Evolutionary conservation across 2,113 vertebrate species (phyloP), one percentile per base, ranked within the genome.

Genomic region (Ptychochromis oligacanthus): DNA sequence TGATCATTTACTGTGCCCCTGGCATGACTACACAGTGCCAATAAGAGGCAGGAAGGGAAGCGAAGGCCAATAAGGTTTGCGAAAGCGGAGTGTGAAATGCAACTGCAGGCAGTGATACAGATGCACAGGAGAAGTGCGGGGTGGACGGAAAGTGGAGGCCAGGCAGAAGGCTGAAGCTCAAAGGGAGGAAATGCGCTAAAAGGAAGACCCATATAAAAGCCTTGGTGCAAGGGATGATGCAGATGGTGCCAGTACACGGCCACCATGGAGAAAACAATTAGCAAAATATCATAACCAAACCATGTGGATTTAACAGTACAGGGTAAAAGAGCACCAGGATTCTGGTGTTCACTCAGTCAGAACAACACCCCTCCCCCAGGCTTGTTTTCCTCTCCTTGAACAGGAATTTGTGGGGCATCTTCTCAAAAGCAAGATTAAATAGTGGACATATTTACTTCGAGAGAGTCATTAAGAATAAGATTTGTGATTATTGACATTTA

Each of bases 381-480:
- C 79, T 81, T 72, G 84, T 77, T 87, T 84, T 93, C 87, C 65
- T 85, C 82, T 81, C 58, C 84, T 84, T 58, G 67, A 76, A 78
- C 61, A 88, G 65, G 64, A 88, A 88, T 91, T 87, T 9, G 8
- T 31, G 76, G 76, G 79, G 85, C 79, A 75, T 87, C 85, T 89
- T 80, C 83, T 87, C 72, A 64, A 89, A 83, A 64, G 84, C 67
- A 86, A 86, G 80, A 90, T 87, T 26, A 88, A 77, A 79, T 6
- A 8, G 67, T 77, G 28, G 82, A 72, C 86, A 86, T 60, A 55
- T 88, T 75, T 79, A 77, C 82, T 65, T 49, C 49, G 34, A 64
- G 38, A 79, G 28, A 22, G 60, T 34, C 67, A 61, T 36, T 22
- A 28, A 11, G 5, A 12, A 24, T 6, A 14, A 59, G 2, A 58